Base-by-base conservation (phyloP, 2,888 invertebrate species). In the Polydrusus tereticollis region DNA sequence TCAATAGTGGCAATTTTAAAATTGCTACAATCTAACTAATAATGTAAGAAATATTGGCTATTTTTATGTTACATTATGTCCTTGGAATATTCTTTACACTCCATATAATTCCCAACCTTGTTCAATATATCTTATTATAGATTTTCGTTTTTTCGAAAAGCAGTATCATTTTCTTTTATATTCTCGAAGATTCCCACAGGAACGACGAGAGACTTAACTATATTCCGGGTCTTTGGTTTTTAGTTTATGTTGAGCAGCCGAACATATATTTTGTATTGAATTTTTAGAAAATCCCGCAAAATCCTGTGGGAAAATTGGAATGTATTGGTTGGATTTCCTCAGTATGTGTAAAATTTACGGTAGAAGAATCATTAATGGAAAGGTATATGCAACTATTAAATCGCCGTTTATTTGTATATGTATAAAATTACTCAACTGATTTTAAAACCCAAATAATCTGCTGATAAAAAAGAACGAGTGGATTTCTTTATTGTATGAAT, bases 191-290 rank as follows among this genome's bases (percentile, higher is more conserved):
- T 29, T 55, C 52, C 52, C 52, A 29, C 29, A 29, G 52, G 52
- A 55, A 29, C 16, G 29, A n/a, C 52, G 10, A 6, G 10, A 6
- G 52, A 52, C 52, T 29, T 55, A 55, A 29, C 52, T 55, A 18
- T 29, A 55, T 38, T 65, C 50, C 43, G 43, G 65, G 57, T 55
- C 55, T 65, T 65, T 65, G 65, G 65, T 65, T 65, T 55, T 65
- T 65, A 65, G 65, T 65, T 57, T 65, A 65, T 65, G 65, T 41
- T 41, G 65, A 64, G 36, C 47, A 64, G 52, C 8, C 50, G 47
- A 43, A 50, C 36, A 33, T 64, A 64, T 52, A 64, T 64, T 52
- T 29, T 52, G 52, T 33, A 64, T 47, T 52, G 64, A 38, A 64
- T 64, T 64, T 63, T 50, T 52, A n/a, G 14, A 29, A 55, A 55